These are phyloP conservation scores for Drosophila neutralis DNA, from an alignment of 2,888 invertebrate genomes.

Conservation along the genomic window DNA sequence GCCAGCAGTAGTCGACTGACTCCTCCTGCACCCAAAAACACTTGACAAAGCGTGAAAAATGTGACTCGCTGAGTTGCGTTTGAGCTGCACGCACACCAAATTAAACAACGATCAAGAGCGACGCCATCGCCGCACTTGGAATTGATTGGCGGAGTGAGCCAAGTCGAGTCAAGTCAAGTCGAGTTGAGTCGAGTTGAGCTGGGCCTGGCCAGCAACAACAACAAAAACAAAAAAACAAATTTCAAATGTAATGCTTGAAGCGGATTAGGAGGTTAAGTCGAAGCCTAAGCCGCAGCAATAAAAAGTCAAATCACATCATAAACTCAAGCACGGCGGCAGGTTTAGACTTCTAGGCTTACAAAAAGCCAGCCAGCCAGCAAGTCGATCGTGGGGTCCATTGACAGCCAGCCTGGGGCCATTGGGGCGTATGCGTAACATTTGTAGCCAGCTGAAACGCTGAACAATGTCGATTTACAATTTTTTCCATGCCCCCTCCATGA, in stretches of 20 bases:
- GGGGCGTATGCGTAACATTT: constrained; percentile 78
- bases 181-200: constrained; percentile 1
- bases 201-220: constrained; percentile 12
- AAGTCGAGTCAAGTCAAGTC: neutral
- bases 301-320: constrained; percentile 70
- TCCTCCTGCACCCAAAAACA: constrained; percentile 59
- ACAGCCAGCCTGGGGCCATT: constrained; percentile 65
- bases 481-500: constrained; percentile 61
- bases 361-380: constrained; percentile 24
- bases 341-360: constrained; percentile 40
- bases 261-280: constrained; percentile 68
- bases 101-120: constrained; percentile 44
- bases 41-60: constrained; percentile 76
- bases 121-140: constrained; percentile 57
- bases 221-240: constrained; percentile 16
- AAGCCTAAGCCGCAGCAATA: constrained; percentile 61
- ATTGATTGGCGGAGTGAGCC: constrained; percentile 51
- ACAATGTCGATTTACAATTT: constrained; percentile 68
- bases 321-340: constrained; percentile 39
- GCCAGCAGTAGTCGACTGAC: constrained; percentile 42
- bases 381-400: constrained; percentile 36
- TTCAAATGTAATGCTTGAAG: constrained; percentile 35
- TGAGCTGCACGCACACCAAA: constrained; percentile 55
- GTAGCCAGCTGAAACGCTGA: constrained; percentile 41
- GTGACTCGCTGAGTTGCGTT: constrained; percentile 39